These are phyloP conservation scores for Ammodytes dubius DNA, from an alignment of 2,113 vertebrate genomes.

Conservation along the genomic window DNA sequence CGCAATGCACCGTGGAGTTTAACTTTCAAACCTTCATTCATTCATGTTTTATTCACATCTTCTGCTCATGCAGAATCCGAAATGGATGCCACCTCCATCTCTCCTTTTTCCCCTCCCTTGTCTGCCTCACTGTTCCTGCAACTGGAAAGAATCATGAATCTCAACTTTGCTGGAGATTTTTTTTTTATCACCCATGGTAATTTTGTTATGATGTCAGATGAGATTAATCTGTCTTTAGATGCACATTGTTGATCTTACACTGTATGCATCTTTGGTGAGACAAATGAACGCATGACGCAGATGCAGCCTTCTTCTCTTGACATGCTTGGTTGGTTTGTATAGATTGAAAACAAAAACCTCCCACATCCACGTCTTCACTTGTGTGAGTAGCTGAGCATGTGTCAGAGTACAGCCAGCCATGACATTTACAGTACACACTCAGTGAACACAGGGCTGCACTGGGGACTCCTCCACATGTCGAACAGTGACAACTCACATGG, in stretches of 20 bases:
- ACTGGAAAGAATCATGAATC: slow-evolving; percentile 80
- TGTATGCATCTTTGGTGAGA: not conserved
- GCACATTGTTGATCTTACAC: slow-evolving; percentile 19
- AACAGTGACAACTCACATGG: slow-evolving; percentile 62
- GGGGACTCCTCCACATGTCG: slow-evolving; percentile 63
- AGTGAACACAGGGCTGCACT: slow-evolving; percentile 42
- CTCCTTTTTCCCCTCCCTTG: slow-evolving; percentile 15
- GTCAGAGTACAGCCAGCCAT: slow-evolving; percentile 64
- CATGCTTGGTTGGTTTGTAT: slow-evolving; percentile 1
- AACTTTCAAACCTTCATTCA: slow-evolving; percentile 72
- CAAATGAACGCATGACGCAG: not conserved
- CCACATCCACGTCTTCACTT: slow-evolving; percentile 6
- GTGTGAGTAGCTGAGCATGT: slow-evolving; percentile 39
- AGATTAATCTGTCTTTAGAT: slow-evolving; percentile 18
- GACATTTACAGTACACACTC: slow-evolving; percentile 46
- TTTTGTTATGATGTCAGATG: slow-evolving; percentile 32
- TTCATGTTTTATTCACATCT: slow-evolving; percentile 84
- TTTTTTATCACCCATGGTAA: slow-evolving; percentile 36
- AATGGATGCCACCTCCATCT: slow-evolving; percentile 52
- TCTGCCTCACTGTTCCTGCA: slow-evolving; percentile 70
- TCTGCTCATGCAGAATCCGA: slow-evolving; percentile 75
- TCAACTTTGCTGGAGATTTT: slow-evolving; percentile 69
- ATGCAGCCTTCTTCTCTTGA: not conserved
- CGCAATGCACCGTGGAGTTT: slow-evolving; percentile 62
- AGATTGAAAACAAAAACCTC: not conserved